These are phyloP conservation scores for Globodera rostochiensis DNA, from an alignment of 1,140 invertebrate species.

Conservation along the genomic window DNA sequence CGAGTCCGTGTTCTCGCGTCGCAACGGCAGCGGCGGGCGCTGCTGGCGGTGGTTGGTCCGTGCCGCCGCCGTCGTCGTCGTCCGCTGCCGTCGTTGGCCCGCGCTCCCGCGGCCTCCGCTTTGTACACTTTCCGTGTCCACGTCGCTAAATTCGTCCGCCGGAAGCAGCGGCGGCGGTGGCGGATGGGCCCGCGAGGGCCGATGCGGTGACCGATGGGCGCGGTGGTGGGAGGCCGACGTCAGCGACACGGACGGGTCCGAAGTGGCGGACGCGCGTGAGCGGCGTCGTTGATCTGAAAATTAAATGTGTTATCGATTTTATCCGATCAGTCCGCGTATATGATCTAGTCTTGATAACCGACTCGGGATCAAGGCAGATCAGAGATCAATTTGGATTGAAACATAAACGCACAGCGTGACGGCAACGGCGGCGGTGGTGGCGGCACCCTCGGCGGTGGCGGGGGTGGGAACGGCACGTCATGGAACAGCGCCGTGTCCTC, in stretches of 20 bases:
- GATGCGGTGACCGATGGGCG: not conserved
- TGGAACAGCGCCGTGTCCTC: not conserved
- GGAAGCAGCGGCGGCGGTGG: not conserved
- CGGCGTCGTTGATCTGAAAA: not conserved
- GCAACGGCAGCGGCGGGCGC: not conserved
- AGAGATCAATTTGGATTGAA: not conserved
- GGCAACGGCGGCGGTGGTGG: constrained; percentile 24
- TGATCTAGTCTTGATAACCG: not conserved
- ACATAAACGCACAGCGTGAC: constrained; percentile 5
- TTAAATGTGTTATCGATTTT: not conserved
- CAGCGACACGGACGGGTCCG: not conserved
- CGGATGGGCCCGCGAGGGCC: not conserved
- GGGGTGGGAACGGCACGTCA: constrained; percentile 10
- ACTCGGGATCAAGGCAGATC: not conserved
- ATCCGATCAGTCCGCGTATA: not conserved
- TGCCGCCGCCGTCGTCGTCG: not conserved
- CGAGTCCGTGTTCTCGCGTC: constrained; percentile 24
- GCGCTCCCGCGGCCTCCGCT: not conserved
- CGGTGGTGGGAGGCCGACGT: not conserved
- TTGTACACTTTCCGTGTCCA: constrained; percentile 9
- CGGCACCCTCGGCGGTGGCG: constrained; percentile 21
- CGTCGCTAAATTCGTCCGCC: constrained; percentile 1
- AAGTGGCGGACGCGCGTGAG: not conserved
- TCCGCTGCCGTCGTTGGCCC: constrained; percentile 4
- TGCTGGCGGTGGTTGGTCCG: not conserved